These are phyloP conservation scores for Cotesia glomerata DNA, from an alignment of 1,140 invertebrate genomes.

Conservation along the genomic window DNA sequence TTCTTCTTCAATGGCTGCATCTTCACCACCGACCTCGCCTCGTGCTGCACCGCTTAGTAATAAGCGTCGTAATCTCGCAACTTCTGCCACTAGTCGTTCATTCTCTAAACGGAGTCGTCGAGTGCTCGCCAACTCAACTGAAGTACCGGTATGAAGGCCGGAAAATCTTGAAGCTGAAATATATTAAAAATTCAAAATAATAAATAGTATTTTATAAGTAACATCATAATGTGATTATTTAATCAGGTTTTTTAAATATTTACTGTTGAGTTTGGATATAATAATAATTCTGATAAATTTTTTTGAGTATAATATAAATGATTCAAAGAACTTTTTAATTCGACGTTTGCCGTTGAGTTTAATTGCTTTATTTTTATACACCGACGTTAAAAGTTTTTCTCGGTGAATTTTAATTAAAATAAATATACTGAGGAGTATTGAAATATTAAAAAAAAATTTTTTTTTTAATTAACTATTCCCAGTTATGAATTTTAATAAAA, in stretches of 20 bases:
- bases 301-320: not conserved
- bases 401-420: slow-evolving; percentile 9
- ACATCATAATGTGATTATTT: too few relatives aligned
- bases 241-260: too few relatives aligned
- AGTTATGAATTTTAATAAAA: not conserved
- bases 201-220: too few relatives aligned
- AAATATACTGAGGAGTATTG: not conserved
- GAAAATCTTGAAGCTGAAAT: slow-evolving; percentile 56
- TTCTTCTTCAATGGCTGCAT: slow-evolving; percentile 64
- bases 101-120: slow-evolving; percentile 71
- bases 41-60: slow-evolving; percentile 68
- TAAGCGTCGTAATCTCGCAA: slow-evolving; percentile 67
- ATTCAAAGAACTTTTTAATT: slow-evolving; percentile 11
- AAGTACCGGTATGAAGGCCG: slow-evolving; percentile 50
- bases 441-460: not conserved
- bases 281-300: too few relatives aligned
- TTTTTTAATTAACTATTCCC: slow-evolving; percentile 2
- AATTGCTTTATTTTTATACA: not conserved
- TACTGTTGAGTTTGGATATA: too few relatives aligned
- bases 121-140: slow-evolving; percentile 56
- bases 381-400: not conserved
- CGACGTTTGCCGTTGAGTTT: not conserved
- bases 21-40: slow-evolving; percentile 64
- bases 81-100: slow-evolving; percentile 71
- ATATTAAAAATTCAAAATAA: slow-evolving; percentile 48